Evolutionary conservation across 2,797 vertebrate genomes (phyloP).

Genomic region (Sebastes oblongus): DNA sequence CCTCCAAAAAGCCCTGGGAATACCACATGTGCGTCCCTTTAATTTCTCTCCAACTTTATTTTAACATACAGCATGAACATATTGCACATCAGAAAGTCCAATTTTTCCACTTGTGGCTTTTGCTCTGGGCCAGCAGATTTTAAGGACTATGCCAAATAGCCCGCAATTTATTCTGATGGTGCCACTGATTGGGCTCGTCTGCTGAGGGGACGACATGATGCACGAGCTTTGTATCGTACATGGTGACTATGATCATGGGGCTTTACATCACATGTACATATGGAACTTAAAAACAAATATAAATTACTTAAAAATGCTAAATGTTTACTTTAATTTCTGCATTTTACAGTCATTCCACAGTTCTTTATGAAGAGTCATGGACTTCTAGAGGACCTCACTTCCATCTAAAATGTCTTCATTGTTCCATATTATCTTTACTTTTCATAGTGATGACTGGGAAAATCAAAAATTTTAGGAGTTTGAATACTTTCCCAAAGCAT

Average conservation of each 20-base stretch:
- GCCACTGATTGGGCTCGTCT: constrained; percentile 55
- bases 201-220: constrained; percentile 30
- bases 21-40: not conserved
- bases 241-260: not conserved
- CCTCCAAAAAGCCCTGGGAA: not conserved
- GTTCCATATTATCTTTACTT: not conserved
- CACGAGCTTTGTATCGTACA: constrained; percentile 10
- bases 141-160: constrained; percentile 28
- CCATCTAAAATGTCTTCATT: not conserved
- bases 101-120: constrained; percentile 42
- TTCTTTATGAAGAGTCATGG: not conserved
- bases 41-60: not conserved
- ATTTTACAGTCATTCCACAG: not conserved
- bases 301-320: not conserved
- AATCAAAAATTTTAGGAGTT: not conserved
- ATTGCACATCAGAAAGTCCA: not conserved
- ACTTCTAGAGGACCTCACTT: not conserved
- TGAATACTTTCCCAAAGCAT: not conserved
- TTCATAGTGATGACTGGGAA: not conserved
- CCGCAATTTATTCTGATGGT: constrained; percentile 39
- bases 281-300: not conserved
- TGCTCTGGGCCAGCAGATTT: constrained; percentile 10
- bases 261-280: not conserved
- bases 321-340: not conserved
- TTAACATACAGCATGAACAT: not conserved